Percentiles rank a stretch among this genome's conserved stretches.
phyloP scores from a whole-genome alignment of 2,113 vertebrate genomes.

The Cinclus mexicanus region DNA sequence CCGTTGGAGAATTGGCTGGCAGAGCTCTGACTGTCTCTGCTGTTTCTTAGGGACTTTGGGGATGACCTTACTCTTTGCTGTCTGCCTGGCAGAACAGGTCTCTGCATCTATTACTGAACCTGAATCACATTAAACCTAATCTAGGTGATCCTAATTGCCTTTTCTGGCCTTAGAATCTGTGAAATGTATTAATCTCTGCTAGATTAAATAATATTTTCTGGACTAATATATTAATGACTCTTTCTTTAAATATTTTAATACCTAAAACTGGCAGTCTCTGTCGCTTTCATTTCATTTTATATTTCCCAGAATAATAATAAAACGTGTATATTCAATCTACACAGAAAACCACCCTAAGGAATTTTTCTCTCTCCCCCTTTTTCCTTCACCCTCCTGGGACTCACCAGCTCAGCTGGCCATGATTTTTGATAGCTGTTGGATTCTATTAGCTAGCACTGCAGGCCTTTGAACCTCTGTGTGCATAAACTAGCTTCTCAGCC shows the following conservation, averaged over 20 bases:
- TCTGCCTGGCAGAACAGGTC: background rate
- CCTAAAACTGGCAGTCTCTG: background rate
- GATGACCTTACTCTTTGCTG: background rate
- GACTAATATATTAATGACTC: conserved; percentile 10
- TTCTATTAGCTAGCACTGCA: background rate
- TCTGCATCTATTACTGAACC: background rate
- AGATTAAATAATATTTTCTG: conserved; percentile 6
- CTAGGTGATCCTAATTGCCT: background rate
- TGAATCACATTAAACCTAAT: conserved; percentile 11
- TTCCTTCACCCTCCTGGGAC: background rate
- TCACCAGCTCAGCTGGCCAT: background rate
- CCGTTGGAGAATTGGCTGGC: background rate
- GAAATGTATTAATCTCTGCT: background rate
- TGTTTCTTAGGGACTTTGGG: background rate
- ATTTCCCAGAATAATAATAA: background rate
- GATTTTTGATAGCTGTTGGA: conserved; percentile 9
- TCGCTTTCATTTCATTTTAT: background rate
- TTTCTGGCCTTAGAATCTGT: background rate
- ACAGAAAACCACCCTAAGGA: background rate
- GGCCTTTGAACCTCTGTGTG: background rate
- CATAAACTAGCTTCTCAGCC: background rate
- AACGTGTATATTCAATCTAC: background rate
- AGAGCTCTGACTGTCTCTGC: background rate
- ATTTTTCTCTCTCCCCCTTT: background rate
- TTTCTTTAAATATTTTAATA: conserved; percentile 47